Percentiles rank a stretch among this genome's conserved stretches.
These are phyloP conservation scores for Germaria angustata DNA, from an alignment of 2,888 invertebrate genomes.

Conservation along the genomic window DNA sequence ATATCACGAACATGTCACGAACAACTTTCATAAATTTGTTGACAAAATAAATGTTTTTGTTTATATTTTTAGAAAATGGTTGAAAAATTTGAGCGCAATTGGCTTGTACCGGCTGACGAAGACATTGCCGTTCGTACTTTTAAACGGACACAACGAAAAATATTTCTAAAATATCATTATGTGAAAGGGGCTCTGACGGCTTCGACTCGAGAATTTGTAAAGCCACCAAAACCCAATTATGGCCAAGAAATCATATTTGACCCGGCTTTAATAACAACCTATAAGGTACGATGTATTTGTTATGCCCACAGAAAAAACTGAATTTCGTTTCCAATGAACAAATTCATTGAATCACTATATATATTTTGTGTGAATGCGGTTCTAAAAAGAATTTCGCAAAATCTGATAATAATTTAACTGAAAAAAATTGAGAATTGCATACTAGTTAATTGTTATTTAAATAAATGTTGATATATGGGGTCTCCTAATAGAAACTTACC, in stretches of 20 bases:
- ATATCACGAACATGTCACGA: too few species aligned
- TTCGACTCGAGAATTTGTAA: slow-evolving; percentile 83
- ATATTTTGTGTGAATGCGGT: neutral
- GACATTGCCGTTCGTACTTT: slow-evolving; percentile 86
- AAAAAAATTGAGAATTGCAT: too few species aligned
- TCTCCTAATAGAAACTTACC: too few species aligned
- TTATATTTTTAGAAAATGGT: slow-evolving; percentile 81
- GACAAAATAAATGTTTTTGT: neutral
- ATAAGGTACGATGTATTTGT: slow-evolving; percentile 81
- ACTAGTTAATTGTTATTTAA: too few species aligned
- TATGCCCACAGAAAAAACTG: neutral
- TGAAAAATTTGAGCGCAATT: slow-evolving; percentile 84
- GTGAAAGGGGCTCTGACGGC: slow-evolving; percentile 77
- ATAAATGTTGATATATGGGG: too few species aligned
- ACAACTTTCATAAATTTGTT: too few species aligned
- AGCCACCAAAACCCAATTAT: slow-evolving; percentile 86
- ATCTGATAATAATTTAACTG: too few species aligned
- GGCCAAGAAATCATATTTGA: slow-evolving; percentile 85
- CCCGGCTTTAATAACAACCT: slow-evolving; percentile 84
- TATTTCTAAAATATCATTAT: slow-evolving; percentile 79
- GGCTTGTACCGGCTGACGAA: slow-evolving; percentile 81
- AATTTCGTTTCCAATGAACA: neutral
- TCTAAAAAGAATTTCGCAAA: too few species aligned
- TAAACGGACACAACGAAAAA: slow-evolving; percentile 82
- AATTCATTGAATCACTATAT: neutral